These are phyloP conservation scores for Drosophila fuyamai DNA, from an alignment of 1,140 invertebrate species.

Conservation along the genomic window DNA sequence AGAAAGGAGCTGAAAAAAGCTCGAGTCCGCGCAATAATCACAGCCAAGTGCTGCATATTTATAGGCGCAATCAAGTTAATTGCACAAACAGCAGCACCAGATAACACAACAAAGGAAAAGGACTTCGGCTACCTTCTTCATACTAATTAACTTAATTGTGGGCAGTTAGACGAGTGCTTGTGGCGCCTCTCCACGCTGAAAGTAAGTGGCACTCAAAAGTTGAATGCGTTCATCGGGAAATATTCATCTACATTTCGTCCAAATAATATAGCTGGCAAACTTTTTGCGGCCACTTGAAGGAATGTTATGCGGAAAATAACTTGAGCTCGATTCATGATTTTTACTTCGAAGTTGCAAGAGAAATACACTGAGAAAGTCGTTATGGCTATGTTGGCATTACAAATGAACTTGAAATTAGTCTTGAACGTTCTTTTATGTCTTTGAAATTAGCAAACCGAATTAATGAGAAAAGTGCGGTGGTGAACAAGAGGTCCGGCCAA, in stretches of 20 bases:
- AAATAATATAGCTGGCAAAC: conserved; percentile 29
- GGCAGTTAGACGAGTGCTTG: conserved; percentile 47
- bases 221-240: conserved; percentile 48
- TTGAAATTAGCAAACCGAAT: conserved; percentile 44
- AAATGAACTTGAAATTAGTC: too few species aligned
- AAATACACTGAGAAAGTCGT: not conserved
- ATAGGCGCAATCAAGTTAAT: conserved; percentile 84
- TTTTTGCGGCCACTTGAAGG: conserved; percentile 12
- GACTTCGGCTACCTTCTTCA: conserved; percentile 6
- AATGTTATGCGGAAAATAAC: conserved; percentile 20
- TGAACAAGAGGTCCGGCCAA: not conserved
- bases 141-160: conserved; percentile 79
- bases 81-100: conserved; percentile 49
- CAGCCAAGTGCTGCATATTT: conserved; percentile 79
- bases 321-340: conserved; percentile 3
- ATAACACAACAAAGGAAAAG: conserved; percentile 36
- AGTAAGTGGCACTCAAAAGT: conserved; percentile 71
- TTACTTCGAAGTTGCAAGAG: not conserved
- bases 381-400: too few species aligned
- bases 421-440: not conserved
- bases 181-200: conserved; percentile 4
- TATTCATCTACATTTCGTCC: conserved; percentile 14
- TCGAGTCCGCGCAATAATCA: conserved; percentile 74
- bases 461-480: conserved; percentile 16
- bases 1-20: conserved; percentile 22